Base-by-base conservation (phyloP, 2,113 vertebrate species). In the Triplophysa rosa region DNA sequence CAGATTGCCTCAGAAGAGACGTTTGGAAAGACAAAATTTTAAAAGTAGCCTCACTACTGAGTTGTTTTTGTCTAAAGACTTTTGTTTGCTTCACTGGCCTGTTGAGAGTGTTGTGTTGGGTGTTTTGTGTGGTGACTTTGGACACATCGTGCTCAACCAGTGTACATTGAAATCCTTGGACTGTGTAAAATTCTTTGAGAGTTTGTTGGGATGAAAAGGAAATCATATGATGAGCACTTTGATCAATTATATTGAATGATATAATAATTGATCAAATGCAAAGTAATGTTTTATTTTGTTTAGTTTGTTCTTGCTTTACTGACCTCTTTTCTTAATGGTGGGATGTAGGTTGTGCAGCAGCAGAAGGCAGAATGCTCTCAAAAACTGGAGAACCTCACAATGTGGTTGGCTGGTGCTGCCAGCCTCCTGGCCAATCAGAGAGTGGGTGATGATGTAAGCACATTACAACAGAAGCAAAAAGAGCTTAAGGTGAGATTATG, bases 1-100 rank as follows among this genome's bases (percentile, higher is more conserved):
- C 97, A 98, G 97, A 98, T 98, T 93, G 84, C 90, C 91, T 86
- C 86, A 82, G 90, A 90, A 85, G 92, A 92, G 89, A 92, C 91
- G 87, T 92, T 85, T 52, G 74, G 89, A 86, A 86, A 82, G 90
- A 89, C 92, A 91, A 91, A 86, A 92, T 91, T 92, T 86, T 93
- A 89, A 93, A 85, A 71, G 37, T 37, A 80, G 78, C 83, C 67
- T 82, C 5, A 68, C 80, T 74, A 80, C 83, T 63, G 82, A 80
- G 3, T 77, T 52, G 3, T 62, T 54, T 47, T 80, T 82, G 66
- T 85, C 47, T 65, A 40, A 84, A 1, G 58, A 80, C 62, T 84
- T 69, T 67, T 65, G 29, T 72, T 40, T 77, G 78, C 84, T 87
- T 81, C 74, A 86, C 65, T 85, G 59, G 84, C 74, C n/a, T 54